Base-by-base conservation (phyloP, 2,888 invertebrate species). In the Eremobia ochroleuca region DNA sequence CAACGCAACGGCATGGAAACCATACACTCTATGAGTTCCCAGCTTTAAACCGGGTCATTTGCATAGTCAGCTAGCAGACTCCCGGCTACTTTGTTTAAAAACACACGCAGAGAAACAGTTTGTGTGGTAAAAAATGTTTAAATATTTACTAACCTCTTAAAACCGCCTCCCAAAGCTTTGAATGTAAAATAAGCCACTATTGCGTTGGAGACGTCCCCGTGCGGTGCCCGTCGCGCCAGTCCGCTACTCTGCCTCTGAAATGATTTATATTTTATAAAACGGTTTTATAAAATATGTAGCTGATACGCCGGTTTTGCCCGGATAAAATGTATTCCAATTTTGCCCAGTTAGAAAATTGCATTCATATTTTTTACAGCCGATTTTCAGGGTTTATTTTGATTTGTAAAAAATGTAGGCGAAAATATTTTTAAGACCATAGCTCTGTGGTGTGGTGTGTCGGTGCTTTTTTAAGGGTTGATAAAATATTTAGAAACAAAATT, bases 151-250 rank as follows among this genome's bases (percentile, higher is more conserved):
- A 87, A 83, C 82, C 86, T 87, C 83, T 88, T 91, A 89, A 92
- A 89, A 91, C 88, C 86, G 89, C 87, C 92, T 89, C 81, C 84
- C 80, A 85, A 89, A 89, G 90, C 89, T 90, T 89, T 92, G 92
- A 91, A 92, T 93, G 85, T 87, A 87, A 90, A 93, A 92, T 92
- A 90, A 90, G 89, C 90, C 87, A 85, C 87, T 89, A 90, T 92
- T 92, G 90, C 91, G 91, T 90, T 88, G 88, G 87, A 90, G 85
- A 89, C 79, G 83, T 86, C 87, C 87, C 73, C 28, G 52, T 49
- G 64, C 77, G 75, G 65, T 64, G 59, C 37, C 40, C 59, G 66
- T 49, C 59, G 58, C 67, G 58, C 70, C 40, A 55, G 58, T 55
- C 49, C 52, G 34, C 71, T 62, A 67, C 62, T 77, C 78, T 71